These are phyloP conservation scores for Thera obeliscata DNA, from an alignment of 2,888 invertebrate species.

Conservation along the genomic window DNA sequence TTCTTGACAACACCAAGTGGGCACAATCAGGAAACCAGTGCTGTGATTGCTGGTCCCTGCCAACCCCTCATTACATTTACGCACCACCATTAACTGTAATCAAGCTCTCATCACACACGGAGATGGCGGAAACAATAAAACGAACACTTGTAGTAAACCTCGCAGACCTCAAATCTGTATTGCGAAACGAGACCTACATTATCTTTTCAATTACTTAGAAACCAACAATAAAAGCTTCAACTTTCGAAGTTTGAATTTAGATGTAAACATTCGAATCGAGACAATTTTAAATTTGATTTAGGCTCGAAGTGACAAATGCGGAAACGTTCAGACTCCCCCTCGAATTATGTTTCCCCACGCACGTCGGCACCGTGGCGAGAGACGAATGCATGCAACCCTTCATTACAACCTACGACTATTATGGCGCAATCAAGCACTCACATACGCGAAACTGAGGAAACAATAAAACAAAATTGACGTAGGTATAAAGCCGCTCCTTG, in stretches of 20 bases:
- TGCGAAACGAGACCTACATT: conserved; percentile 29
- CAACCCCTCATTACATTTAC: conserved; percentile 79
- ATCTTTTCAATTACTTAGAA: conserved; percentile 34
- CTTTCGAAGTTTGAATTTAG: conserved; percentile 39
- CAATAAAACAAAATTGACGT: conserved; percentile 80
- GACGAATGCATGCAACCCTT: conserved; percentile 77
- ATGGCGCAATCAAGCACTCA: conserved; percentile 80
- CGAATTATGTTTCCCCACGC: conserved; percentile 72
- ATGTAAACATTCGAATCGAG: conserved; percentile 51
- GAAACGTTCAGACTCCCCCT: conserved; percentile 72
- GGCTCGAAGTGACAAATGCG: conserved; percentile 70
- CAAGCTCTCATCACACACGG: conserved; percentile 76
- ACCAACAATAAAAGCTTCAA: conserved; percentile 21
- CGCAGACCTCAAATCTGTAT: conserved; percentile 21
- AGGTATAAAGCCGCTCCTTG: conserved; percentile 72
- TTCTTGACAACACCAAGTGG: conserved; percentile 60
- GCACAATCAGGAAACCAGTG: conserved; percentile 66
- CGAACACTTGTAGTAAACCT: conserved; percentile 61
- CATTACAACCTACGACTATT: conserved; percentile 77
- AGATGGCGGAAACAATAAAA: conserved; percentile 75
- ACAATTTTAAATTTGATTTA: conserved; percentile 66
- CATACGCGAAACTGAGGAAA: conserved; percentile 81
- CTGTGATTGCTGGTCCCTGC: conserved; percentile 64
- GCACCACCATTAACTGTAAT: conserved; percentile 76
- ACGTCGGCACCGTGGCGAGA: conserved; percentile 55